Evolutionary conservation across 2,888 invertebrate species (phyloP).

Genomic region (Spodoptera littoralis): DNA sequence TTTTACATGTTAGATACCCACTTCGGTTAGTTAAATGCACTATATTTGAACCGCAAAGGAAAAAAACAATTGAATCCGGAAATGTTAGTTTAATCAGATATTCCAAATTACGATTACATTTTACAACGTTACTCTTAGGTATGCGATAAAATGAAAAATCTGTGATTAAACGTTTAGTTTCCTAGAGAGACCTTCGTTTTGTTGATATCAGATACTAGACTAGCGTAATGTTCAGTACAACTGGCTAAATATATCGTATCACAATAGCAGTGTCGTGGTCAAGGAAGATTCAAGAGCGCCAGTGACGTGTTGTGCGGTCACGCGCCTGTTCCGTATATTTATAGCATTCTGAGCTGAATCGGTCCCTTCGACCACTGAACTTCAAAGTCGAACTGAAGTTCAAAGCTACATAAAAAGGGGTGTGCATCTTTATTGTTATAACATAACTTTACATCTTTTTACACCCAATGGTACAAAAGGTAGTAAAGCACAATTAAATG

Average conservation of each 20-base stretch:
- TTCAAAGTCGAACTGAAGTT: conserved; percentile 58
- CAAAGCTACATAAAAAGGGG: conserved; percentile 50
- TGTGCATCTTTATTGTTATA: conserved; percentile 18
- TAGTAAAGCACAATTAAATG: too few relatives aligned
- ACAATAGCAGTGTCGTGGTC: conserved; percentile 87
- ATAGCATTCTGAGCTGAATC: conserved; percentile 70
- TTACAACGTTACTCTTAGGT: background rate
- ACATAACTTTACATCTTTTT: conserved; percentile 5
- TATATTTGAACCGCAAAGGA: too few relatives aligned
- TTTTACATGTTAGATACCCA: too few relatives aligned
- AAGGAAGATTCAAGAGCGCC: conserved; percentile 80
- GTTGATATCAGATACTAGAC: conserved; percentile 44
- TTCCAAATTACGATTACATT: background rate
- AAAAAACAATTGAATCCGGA: too few relatives aligned
- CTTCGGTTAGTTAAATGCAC: too few relatives aligned
- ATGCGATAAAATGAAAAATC: background rate
- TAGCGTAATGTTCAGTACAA: conserved; percentile 68
- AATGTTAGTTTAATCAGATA: too few relatives aligned
- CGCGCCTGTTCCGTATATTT: conserved; percentile 77
- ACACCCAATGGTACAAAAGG: background rate
- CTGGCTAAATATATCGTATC: conserved; percentile 83
- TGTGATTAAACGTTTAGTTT: conserved; percentile 14
- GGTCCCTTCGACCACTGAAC: conserved; percentile 69
- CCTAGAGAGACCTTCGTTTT: conserved; percentile 40
- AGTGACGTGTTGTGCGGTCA: conserved; percentile 79